Base-by-base conservation (phyloP, 1,140 invertebrate species). In the Tribolium madens region DNA sequence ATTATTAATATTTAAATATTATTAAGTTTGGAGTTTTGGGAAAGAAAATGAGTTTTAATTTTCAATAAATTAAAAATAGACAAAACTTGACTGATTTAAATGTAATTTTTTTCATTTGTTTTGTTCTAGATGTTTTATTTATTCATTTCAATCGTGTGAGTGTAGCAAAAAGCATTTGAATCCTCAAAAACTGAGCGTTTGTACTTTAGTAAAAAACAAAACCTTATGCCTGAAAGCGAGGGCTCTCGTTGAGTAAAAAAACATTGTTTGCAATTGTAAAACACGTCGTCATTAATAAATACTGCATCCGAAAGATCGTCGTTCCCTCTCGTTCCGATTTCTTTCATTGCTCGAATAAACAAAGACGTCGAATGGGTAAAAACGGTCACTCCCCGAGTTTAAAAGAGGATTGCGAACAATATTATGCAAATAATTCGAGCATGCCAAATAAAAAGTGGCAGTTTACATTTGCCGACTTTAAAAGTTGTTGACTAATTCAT, bases 401-500 rank as follows among this genome's bases (percentile, higher is more conserved):
- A 72, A 72, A 72, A 73, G 71, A 73, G 71, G 71, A 73, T 73
- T 73, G 75, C 53, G 33, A 79, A 80, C 80, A 80, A 81, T 79
- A 80, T 84, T 84, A 84, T 84, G 83, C 82, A 84, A 84, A 84
- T 83, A 84, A 82, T 81, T 81, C 80, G 64, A 71, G 81, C 80
- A 78, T 78, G 76, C 76, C 78, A 78, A 83, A 81, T 83, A 83
- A 84, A 82, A 84, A 83, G 83, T 84, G 81, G 82, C 83, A 84
- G 83, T 84, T 83, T 83, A 84, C 81, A 82, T 83, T 82, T 78
- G 78, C 78, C 76, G 82, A 80, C 81, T 83, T 80, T 82, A 82
- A 84, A 84, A 80, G 72, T 84, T 80, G 81, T 81, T 84, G 82
- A 83, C 83, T 84, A 84, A 84, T 84, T 84, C 83, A 84, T 84